Conservation (phyloP, 1,140 invertebrate species). For the Luehdorfia chinensis region DNA sequence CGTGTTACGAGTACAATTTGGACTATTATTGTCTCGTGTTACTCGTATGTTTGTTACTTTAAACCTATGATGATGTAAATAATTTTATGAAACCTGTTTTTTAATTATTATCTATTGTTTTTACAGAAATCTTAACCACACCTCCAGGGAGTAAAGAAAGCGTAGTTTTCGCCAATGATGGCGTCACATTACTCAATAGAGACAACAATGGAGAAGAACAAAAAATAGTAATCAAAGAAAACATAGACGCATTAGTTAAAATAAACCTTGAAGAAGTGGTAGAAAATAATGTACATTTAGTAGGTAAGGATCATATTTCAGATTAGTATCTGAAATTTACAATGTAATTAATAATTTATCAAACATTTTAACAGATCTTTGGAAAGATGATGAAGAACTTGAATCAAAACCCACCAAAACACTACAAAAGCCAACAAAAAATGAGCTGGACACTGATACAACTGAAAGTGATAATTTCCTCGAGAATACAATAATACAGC, state of each 20-base stretch:
- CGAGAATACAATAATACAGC: constrained; percentile 52
- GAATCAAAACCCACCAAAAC: constrained; percentile 23
- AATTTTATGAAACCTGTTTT: no score
- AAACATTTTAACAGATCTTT: constrained; percentile 42
- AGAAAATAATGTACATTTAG: constrained; percentile 63
- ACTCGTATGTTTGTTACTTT: no score
- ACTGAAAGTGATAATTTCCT: constrained; percentile 50
- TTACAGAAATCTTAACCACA: constrained; percentile 51
- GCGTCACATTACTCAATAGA: constrained; percentile 45
- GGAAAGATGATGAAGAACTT: constrained; percentile 58
- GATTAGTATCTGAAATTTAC: not conserved
- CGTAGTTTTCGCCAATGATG: constrained; percentile 60
- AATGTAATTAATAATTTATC: no score
- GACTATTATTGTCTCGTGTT: no score
- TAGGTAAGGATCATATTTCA: constrained; percentile 36
- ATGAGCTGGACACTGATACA: constrained; percentile 29
- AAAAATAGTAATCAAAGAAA: constrained; percentile 32
- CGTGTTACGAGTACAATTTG: no score
- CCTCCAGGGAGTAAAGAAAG: constrained; percentile 55
- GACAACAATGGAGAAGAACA: constrained; percentile 26
- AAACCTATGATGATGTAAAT: no score
- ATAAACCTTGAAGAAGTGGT: constrained; percentile 66
- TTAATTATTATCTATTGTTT: not conserved
- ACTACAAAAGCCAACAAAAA: constrained; percentile 31
- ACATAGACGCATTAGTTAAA: constrained; percentile 45